phyloP scores from a whole-genome alignment of 2,797 vertebrate genomes.

The Thaleichthys pacificus region DNA sequence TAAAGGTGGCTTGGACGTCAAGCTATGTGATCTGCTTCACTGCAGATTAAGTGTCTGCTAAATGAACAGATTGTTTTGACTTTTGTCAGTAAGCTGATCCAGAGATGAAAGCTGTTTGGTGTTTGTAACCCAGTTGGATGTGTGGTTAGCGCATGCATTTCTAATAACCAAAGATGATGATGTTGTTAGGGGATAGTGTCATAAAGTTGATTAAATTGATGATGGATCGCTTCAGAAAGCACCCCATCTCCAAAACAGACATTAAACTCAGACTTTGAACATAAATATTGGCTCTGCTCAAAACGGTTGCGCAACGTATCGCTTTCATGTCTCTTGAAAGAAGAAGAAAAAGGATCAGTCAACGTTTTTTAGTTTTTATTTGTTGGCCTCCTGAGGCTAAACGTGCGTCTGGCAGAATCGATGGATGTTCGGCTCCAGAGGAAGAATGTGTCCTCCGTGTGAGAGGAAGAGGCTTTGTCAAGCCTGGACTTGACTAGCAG shows the following conservation, averaged over 20 bases:
- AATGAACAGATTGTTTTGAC: background rate
- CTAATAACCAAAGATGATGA: no score
- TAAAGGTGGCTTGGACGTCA: no score
- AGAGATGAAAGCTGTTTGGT: background rate
- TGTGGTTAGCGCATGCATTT: background rate
- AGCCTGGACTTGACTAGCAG: constrained; percentile 54
- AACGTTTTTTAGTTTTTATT: constrained; percentile 55
- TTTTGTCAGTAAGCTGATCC: background rate
- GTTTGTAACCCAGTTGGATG: background rate
- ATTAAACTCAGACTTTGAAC: constrained; percentile 26
- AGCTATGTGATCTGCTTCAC: no score
- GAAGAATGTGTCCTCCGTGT: constrained; percentile 58
- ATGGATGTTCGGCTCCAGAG: constrained; percentile 40
- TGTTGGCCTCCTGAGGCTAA: constrained; percentile 39
- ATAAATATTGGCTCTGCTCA: constrained; percentile 13
- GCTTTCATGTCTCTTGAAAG: constrained; percentile 29
- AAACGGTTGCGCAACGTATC: constrained; percentile 37
- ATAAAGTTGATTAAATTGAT: background rate
- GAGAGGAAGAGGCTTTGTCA: constrained; percentile 50
- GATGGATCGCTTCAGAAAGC: background rate
- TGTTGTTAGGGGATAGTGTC: background rate
- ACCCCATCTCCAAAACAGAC: constrained; percentile 13
- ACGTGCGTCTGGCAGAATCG: constrained; percentile 34
- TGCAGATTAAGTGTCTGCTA: no score
- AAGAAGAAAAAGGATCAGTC: constrained; percentile 51